These are phyloP conservation scores for Eudorcas thomsonii DNA, from an alignment of 2,113 vertebrate genomes.

Conservation along the genomic window DNA sequence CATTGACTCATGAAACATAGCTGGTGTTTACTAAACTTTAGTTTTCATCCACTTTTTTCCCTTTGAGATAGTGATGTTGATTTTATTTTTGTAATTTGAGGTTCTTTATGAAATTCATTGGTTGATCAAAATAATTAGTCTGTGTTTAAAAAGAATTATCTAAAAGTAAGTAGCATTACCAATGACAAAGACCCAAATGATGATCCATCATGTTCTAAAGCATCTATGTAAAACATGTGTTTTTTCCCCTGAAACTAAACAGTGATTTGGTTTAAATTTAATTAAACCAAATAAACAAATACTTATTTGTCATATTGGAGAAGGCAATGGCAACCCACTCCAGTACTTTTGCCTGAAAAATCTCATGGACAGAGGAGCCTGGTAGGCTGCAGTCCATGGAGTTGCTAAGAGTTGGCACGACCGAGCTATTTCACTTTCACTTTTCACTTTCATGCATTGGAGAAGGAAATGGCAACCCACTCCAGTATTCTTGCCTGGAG, in stretches of 20 bases:
- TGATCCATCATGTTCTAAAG: neutral
- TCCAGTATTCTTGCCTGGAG: neutral
- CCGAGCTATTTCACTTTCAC: no score
- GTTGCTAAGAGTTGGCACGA: no score
- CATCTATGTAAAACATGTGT: neutral
- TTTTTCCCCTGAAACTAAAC: neutral
- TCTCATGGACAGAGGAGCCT: neutral
- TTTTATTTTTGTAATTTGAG: neutral
- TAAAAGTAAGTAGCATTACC: conserved; percentile 14
- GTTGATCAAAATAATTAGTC: neutral
- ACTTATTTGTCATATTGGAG: neutral
- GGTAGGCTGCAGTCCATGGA: neutral
- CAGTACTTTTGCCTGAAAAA: neutral
- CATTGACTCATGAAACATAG: neutral
- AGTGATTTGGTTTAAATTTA: neutral
- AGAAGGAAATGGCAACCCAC: neutral
- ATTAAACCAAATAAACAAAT: neutral
- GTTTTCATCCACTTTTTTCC: neutral
- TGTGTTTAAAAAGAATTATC: neutral
- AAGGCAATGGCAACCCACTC: neutral
- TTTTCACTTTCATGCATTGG: neutral
- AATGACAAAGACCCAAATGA: neutral
- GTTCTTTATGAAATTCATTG: conserved; percentile 7
- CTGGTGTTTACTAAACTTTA: neutral
- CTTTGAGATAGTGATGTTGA: neutral